Evolutionary conservation across 2,797 vertebrate genomes (phyloP), one percentile per base, ranked within the genome.

Genomic region (Poeciliopsis turneri): DNA sequence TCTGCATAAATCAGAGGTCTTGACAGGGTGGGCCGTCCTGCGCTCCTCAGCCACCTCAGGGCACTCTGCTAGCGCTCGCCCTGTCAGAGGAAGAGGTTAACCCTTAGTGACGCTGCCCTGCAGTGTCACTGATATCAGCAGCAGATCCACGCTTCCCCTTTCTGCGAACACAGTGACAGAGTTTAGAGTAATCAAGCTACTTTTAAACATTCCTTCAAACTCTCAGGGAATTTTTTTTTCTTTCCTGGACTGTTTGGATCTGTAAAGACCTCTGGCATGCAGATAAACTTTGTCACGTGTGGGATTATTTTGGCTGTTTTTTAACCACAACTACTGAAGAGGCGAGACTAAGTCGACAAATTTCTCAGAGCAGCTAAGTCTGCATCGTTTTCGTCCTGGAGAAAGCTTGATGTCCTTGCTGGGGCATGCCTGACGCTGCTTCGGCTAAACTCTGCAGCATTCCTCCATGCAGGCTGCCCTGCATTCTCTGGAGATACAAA

Each of bases 71-170:
- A 79, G 80, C 84, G 76, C 84, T 87, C 72, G 47, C 71, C 83
- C 79, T 79, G 81, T 70, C 41, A 78, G 61, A 92, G 81, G 85
- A 88, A 86, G 89, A 91, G 85, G 87, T 92, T 87, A 89, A 73
- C 66, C 74, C 66, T 70, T 16, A 10, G 76, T 89, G 82, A 87
- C 78, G 12, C 77, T 79, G 13, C 68, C 59, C 82, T 79, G 79
- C 79, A 30, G 70, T 80, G 68, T 78, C 79, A 76, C 43, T 68
- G 66, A 77, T 82, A 68, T 76, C 84, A 80, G 81, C 74, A 77
- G 6, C 61, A 78, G 36, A 57, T 84, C 79, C 81, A 45, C 79
- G 28, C 78, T 83, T 92, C 89, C 84, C 66, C 86, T 88, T 93
- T 88, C 25, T 90, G 86, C 71, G n/a, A 66, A 81, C 72, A 71